A percentile compares a stretch with the other conserved stretches of the same genome.
Evolutionary conservation across 2,888 invertebrate genomes (phyloP).

Genomic region (Miltochrista miniata): DNA sequence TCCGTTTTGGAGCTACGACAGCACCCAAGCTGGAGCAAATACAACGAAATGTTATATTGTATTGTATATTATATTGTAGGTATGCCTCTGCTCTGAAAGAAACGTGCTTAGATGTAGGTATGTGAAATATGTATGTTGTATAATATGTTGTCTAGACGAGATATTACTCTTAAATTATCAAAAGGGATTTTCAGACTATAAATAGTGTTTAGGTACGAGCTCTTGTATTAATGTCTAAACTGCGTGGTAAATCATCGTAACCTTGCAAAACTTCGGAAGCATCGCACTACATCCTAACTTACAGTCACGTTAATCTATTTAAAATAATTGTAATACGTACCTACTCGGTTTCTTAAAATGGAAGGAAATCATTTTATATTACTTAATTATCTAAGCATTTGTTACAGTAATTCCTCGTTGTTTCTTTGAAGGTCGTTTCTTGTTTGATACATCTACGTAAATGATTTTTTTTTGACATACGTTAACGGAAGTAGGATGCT

Average conservation of each 20-base stretch:
- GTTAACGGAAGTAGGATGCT: background rate
- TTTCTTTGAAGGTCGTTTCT: background rate
- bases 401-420: background rate
- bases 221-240: too few species aligned
- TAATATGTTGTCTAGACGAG: too few species aligned
- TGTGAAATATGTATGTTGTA: too few species aligned
- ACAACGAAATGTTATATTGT: too few species aligned
- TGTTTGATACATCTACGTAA: background rate
- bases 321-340: background rate
- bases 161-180: too few species aligned
- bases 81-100: too few species aligned
- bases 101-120: too few species aligned
- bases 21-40: too few species aligned
- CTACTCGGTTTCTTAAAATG: background rate
- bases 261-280: slow-evolving; percentile 18
- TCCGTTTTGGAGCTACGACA: too few species aligned
- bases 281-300: slow-evolving; percentile 25
- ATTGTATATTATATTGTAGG: too few species aligned
- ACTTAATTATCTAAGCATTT: background rate
- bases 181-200: too few species aligned
- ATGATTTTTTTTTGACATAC: background rate
- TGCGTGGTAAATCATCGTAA: slow-evolving; percentile 5
- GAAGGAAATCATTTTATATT: background rate
- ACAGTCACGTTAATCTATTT: slow-evolving; percentile 5
- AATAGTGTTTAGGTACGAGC: too few species aligned